These are phyloP conservation scores for Electrona antarctica DNA, from an alignment of 2,113 vertebrate species.

Conservation along the genomic window DNA sequence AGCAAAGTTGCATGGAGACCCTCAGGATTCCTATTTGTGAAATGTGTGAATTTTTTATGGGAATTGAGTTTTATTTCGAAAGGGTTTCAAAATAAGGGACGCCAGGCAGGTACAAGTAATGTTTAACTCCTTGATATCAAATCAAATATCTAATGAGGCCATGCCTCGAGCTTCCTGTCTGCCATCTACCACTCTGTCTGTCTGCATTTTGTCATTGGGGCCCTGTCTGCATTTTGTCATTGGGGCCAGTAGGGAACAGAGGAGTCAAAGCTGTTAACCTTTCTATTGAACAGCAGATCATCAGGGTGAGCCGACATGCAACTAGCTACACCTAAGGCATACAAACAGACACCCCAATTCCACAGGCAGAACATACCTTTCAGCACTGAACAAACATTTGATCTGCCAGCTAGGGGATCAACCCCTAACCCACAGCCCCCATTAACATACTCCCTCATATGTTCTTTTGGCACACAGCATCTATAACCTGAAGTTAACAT, in stretches of 20 bases:
- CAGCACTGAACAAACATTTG: constrained; percentile 58
- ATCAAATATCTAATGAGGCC: no score
- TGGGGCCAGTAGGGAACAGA: constrained; percentile 5
- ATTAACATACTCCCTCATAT: constrained; percentile 36
- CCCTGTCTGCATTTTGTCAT: not conserved
- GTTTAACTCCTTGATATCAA: no score
- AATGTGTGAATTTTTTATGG: no score
- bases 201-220: not conserved
- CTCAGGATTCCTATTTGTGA: no score
- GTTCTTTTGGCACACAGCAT: constrained; percentile 2
- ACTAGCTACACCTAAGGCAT: constrained; percentile 53
- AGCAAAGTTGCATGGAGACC: no score
- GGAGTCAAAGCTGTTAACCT: constrained; percentile 80
- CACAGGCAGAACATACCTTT: constrained; percentile 65
- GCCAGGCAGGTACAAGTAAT: no score
- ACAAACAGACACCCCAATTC: constrained; percentile 55
- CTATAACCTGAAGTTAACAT: constrained; percentile 1
- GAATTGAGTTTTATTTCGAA: no score
- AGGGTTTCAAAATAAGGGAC: no score
- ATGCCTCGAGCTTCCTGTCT: constrained; percentile 18
- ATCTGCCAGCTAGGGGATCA: constrained; percentile 44
- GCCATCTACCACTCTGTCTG: not conserved
- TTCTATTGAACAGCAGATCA: constrained; percentile 63
- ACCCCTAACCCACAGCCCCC: constrained; percentile 31
- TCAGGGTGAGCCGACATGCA: constrained; percentile 38